phyloP scores from a whole-genome alignment of 2,113 vertebrate species.

The Coracopsis vasa region DNA sequence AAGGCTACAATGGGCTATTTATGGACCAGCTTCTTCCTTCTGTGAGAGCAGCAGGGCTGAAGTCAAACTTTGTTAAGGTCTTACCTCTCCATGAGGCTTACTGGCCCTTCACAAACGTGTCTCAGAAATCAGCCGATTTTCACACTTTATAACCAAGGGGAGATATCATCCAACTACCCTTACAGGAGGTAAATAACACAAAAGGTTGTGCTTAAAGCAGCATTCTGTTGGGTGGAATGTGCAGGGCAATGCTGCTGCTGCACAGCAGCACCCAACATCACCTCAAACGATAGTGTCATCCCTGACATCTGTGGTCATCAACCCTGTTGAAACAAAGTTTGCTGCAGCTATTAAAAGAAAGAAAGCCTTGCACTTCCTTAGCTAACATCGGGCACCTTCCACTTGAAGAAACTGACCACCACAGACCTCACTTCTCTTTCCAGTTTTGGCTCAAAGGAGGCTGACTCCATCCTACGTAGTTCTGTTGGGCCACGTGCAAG shows the following conservation, averaged over 20 bases:
- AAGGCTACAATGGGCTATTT: background rate
- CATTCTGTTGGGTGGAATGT: background rate
- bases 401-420: background rate
- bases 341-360: background rate
- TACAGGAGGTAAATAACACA: background rate
- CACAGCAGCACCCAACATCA: background rate
- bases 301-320: background rate
- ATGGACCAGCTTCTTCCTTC: background rate
- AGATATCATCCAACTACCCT: background rate
- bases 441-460: background rate
- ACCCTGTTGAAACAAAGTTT: background rate
- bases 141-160: background rate
- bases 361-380: background rate
- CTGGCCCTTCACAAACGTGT: background rate
- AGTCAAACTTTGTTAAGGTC: background rate
- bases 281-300: background rate
- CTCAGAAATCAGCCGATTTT: background rate
- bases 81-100: background rate
- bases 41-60: background rate
- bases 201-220: background rate
- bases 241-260: background rate
- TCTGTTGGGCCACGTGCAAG: background rate
- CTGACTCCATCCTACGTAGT: background rate
- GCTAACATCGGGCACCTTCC: background rate
- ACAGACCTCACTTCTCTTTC: background rate